Conservation (phyloP, 2,888 invertebrate genomes). For the Dasypolia templi region DNA sequence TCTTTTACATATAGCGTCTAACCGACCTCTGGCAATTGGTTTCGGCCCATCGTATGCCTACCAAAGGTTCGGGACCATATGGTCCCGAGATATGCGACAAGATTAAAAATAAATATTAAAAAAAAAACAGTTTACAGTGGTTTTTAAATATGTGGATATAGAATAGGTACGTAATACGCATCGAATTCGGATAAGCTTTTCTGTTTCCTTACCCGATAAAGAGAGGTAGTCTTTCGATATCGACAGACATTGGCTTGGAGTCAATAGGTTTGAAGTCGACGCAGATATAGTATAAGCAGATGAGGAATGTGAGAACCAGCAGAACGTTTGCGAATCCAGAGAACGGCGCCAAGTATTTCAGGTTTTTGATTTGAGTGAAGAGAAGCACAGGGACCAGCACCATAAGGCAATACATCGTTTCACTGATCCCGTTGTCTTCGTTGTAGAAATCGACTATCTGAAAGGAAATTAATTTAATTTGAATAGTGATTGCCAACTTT, state of each 20-base stretch:
- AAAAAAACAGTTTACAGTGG: too few relatives aligned
- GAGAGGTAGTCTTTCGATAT: constrained; percentile 92
- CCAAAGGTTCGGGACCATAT: too few relatives aligned
- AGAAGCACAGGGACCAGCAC: constrained; percentile 83
- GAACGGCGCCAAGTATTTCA: constrained; percentile 96
- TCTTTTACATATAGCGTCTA: too few relatives aligned
- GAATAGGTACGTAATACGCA: neutral
- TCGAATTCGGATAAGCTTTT: neutral
- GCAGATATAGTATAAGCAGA: constrained; percentile 96
- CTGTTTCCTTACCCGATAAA: constrained; percentile 93
- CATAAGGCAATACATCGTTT: constrained; percentile 83
- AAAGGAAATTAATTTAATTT: constrained; percentile 54
- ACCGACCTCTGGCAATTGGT: too few relatives aligned
- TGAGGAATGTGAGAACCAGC: constrained; percentile 94
- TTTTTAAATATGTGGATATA: too few relatives aligned
- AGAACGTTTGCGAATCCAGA: constrained; percentile 96
- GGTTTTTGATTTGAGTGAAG: constrained; percentile 92
- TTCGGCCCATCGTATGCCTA: too few relatives aligned
- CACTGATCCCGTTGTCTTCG: constrained; percentile 70
- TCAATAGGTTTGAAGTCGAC: constrained; percentile 84
- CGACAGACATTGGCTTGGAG: constrained; percentile 89
- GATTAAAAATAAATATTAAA: too few relatives aligned
- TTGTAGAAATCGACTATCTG: constrained; percentile 83
- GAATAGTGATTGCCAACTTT: neutral
- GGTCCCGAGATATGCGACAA: too few relatives aligned